Conservation (phyloP, 2,888 invertebrate species). For the Amphimallon solstitiale region DNA sequence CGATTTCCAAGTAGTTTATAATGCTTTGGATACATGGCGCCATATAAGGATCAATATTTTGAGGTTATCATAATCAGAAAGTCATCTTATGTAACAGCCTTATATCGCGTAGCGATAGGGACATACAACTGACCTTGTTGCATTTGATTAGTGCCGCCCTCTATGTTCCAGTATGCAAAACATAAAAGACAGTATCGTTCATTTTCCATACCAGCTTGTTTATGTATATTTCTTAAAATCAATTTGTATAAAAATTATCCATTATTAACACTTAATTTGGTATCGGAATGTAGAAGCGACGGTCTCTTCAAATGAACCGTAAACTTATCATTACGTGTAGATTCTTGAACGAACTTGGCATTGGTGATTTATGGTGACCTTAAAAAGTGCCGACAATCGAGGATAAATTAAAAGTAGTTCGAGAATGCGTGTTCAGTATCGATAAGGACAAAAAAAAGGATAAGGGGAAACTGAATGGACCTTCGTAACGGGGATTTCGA, state of each 20-base stretch:
- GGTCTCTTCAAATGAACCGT: neutral
- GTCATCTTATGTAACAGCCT: too few relatives aligned
- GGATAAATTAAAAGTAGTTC: constrained; percentile 12
- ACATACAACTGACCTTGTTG: too few relatives aligned
- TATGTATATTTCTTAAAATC: too few relatives aligned
- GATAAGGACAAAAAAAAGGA: constrained; percentile 1
- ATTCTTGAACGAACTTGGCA: neutral
- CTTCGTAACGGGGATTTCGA: neutral
- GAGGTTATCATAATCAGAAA: too few relatives aligned
- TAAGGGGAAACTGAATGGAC: neutral
- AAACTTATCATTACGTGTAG: neutral
- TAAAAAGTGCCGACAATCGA: constrained; percentile 16
- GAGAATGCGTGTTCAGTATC: constrained; percentile 18
- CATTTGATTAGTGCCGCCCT: too few relatives aligned
- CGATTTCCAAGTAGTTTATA: too few relatives aligned
- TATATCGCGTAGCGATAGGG: too few relatives aligned
- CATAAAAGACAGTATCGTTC: too few relatives aligned
- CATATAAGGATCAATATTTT: too few relatives aligned
- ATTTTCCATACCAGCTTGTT: too few relatives aligned
- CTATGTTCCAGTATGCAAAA: too few relatives aligned
- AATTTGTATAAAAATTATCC: neutral
- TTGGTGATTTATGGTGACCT: constrained; percentile 13
- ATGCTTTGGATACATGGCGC: too few relatives aligned
- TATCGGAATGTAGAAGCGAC: neutral
- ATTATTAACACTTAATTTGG: constrained; percentile 14